A percentile compares a stretch with the other conserved stretches of the same genome.
phyloP scores from a whole-genome alignment of 2,797 vertebrate species.

The Tragopan temminckii region DNA sequence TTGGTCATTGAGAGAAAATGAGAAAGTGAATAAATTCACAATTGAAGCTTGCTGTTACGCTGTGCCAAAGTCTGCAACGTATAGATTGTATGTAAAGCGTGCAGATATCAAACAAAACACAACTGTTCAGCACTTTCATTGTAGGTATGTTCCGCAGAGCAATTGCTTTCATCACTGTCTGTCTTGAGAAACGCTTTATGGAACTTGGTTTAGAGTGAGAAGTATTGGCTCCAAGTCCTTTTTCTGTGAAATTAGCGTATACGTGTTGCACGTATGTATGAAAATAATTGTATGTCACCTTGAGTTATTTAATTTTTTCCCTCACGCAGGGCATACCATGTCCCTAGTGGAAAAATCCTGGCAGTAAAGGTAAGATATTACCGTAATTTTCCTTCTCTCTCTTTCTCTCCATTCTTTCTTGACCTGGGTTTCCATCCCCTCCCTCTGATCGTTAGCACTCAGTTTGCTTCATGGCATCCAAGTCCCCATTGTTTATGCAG shows the following conservation, averaged over 20 bases:
- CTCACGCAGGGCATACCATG: conserved; percentile 90
- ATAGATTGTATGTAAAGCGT: not conserved
- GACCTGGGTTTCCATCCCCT: not conserved
- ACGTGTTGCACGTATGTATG: not conserved
- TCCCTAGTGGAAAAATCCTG: conserved; percentile 92
- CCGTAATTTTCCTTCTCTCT: conserved; percentile 1
- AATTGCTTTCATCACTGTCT: not conserved
- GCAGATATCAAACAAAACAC: not conserved
- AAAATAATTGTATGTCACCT: not conserved
- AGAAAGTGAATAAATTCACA: not conserved
- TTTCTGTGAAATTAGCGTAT: not conserved
- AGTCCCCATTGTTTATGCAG: not conserved
- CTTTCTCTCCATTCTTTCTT: not conserved
- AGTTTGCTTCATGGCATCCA: not conserved
- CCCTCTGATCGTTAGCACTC: not conserved
- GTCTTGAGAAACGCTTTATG: not conserved
- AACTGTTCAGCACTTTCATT: fast-evolving
- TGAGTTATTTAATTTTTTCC: conserved; percentile 32
- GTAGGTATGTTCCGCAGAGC: not conserved
- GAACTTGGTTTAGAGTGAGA: not conserved
- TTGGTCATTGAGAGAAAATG: not conserved
- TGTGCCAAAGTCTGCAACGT: fast-evolving
- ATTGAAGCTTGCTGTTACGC: fast-evolving
- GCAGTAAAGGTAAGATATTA: conserved; percentile 93
- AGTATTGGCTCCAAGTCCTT: not conserved